These are phyloP conservation scores for Myoxocephalus aenaeus DNA, from an alignment of 2,797 vertebrate genomes.

Conservation along the genomic window DNA sequence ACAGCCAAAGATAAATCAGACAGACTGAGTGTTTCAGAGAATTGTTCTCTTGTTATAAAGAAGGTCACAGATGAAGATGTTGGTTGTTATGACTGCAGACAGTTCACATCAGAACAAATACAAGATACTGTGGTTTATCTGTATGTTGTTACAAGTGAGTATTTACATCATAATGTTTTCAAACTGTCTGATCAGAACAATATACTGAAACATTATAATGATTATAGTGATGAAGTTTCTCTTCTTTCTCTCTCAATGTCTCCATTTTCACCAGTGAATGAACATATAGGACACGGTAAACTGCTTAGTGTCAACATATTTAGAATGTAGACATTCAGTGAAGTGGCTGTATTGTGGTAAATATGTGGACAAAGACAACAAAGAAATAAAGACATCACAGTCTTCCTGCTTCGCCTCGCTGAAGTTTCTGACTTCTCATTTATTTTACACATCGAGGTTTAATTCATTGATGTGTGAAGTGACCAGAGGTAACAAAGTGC, in stretches of 20 bases:
- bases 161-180: neutral
- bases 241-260: slow-evolving; percentile 6
- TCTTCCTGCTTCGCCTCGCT: fast-evolving
- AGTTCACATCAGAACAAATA: neutral
- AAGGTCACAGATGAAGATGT: neutral
- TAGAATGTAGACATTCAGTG: fast-evolving
- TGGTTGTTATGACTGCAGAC: neutral
- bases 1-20: neutral
- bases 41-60: slow-evolving; percentile 13
- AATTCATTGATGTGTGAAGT: fast-evolving
- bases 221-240: neutral
- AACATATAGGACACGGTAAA: fast-evolving
- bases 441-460: neutral
- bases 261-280: slow-evolving; percentile 35
- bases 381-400: fast-evolving
- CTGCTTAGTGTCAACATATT: neutral
- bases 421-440: fast-evolving
- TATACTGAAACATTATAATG: neutral
- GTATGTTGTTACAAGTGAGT: slow-evolving; percentile 35
- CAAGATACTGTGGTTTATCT: fast-evolving
- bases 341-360: neutral
- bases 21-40: slow-evolving; percentile 10
- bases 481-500: fast-evolving
- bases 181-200: neutral
- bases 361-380: fast-evolving